Conservation (phyloP, 2,797 vertebrate species). For the Denticeps clupeoides region DNA sequence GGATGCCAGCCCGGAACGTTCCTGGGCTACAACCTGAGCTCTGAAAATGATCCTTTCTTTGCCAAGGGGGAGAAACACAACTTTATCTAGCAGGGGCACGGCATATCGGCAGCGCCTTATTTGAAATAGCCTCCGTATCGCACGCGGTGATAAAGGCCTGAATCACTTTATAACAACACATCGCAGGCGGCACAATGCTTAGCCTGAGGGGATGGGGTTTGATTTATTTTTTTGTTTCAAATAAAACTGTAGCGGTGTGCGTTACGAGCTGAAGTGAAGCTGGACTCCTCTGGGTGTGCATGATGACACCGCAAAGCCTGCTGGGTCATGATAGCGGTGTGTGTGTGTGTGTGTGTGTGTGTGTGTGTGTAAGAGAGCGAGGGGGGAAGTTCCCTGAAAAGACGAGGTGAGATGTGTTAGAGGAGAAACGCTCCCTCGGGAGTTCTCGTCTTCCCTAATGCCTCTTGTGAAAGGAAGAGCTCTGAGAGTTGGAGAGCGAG, state of each 20-base stretch:
- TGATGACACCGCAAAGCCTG: slow-evolving; percentile 38
- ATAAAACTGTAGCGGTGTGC: not conserved
- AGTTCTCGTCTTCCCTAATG: slow-evolving; percentile 50
- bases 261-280: slow-evolving; percentile 28
- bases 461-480: slow-evolving; percentile 14
- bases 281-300: slow-evolving; percentile 29
- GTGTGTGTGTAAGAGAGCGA: slow-evolving; percentile 9
- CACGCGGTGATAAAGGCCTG: slow-evolving; percentile 57
- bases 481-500: slow-evolving; percentile 39
- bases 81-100: too few relatives aligned
- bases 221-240: slow-evolving; percentile 27
- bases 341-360: slow-evolving; percentile 17
- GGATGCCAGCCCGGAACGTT: not conserved
- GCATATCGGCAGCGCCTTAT: slow-evolving; percentile 27
- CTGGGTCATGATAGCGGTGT: slow-evolving; percentile 34
- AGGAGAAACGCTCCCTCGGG: slow-evolving; percentile 39
- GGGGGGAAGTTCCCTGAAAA: slow-evolving; percentile 14
- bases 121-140: slow-evolving; percentile 24
- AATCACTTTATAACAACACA: slow-evolving; percentile 60
- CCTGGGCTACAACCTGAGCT: not conserved
- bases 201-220: slow-evolving; percentile 44
- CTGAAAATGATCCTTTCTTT: not conserved
- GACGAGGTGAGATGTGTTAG: slow-evolving; percentile 23
- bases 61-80: too few relatives aligned
- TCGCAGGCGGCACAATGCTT: slow-evolving; percentile 39